Evolutionary conservation across 2,113 vertebrate species (phyloP).

Genomic region (Thunnus thynnus): DNA sequence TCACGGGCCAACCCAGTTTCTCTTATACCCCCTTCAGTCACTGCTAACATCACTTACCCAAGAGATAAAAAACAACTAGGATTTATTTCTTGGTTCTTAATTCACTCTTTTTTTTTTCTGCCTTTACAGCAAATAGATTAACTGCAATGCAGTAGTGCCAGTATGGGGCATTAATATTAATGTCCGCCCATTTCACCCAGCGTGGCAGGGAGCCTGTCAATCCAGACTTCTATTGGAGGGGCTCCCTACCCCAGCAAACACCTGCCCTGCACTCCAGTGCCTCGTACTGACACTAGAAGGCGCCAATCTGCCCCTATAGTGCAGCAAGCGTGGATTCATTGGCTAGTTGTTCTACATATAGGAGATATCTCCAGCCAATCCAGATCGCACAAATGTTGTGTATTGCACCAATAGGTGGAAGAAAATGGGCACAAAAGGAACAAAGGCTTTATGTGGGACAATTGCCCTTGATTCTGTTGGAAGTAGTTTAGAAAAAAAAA

Average conservation of each 20-base stretch:
- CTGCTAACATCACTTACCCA: constrained; percentile 42
- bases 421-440: constrained; percentile 50
- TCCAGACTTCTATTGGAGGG: constrained; percentile 66
- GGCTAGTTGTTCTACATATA: constrained; percentile 40
- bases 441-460: constrained; percentile 54
- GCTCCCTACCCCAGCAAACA: constrained; percentile 48
- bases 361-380: constrained; percentile 59
- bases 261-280: constrained; percentile 40
- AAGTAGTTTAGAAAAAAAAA: constrained; percentile 11
- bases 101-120: constrained; percentile 67
- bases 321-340: constrained; percentile 43
- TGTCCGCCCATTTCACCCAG: constrained; percentile 78
- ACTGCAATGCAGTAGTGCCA: constrained; percentile 84
- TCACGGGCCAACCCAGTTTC: constrained; percentile 27
- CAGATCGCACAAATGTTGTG: constrained; percentile 33
- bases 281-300: constrained; percentile 52
- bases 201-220: constrained; percentile 79
- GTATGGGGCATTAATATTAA: constrained; percentile 84
- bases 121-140: constrained; percentile 77
- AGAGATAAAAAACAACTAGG: constrained; percentile 43
- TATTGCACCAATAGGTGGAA: constrained; percentile 49
- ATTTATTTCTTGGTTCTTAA: constrained; percentile 67
- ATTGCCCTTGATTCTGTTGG: constrained; percentile 46
- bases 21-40: constrained; percentile 30
- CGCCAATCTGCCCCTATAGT: constrained; percentile 36